phyloP scores from a whole-genome alignment of 1,140 invertebrate species.

The Chionoecetes opilio region DNA sequence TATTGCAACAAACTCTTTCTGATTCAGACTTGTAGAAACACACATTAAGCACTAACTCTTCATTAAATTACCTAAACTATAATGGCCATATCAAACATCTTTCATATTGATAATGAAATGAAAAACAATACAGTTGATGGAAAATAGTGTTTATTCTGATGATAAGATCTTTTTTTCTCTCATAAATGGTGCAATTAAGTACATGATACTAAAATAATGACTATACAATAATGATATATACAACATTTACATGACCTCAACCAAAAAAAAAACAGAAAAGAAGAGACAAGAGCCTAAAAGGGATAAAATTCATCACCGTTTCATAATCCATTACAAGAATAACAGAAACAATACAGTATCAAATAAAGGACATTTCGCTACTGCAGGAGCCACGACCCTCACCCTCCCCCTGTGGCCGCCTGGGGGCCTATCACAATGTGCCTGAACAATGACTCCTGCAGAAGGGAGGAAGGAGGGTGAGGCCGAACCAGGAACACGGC shows the following conservation, averaged over 20 bases:
- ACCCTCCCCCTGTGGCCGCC: neutral
- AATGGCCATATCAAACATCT: no score
- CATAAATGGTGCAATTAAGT: conserved; percentile 75
- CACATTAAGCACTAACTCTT: no score
- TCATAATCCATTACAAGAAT: conserved; percentile 45
- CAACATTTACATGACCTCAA: conserved; percentile 79
- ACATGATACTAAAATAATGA: conserved; percentile 79
- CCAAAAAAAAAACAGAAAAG: conserved; percentile 67
- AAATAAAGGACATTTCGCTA: conserved; percentile 3
- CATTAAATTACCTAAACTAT: no score
- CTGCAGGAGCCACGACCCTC: neutral
- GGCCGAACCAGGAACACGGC: neutral
- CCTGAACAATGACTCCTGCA: neutral
- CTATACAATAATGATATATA: conserved; percentile 76
- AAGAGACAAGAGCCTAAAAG: no score
- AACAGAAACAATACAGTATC: neutral
- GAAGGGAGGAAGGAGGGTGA: neutral
- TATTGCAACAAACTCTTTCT: no score
- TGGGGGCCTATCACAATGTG: conserved; percentile 24
- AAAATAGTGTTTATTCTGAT: conserved; percentile 76
- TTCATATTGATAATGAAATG: no score
- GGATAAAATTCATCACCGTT: conserved; percentile 65
- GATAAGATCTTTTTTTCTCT: conserved; percentile 56
- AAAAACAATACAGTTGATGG: conserved; percentile 38
- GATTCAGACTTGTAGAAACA: no score